A percentile compares a stretch with the other conserved stretches of the same genome.
phyloP scores from a whole-genome alignment of 2,888 invertebrate genomes.

The Apotomis capreana region DNA sequence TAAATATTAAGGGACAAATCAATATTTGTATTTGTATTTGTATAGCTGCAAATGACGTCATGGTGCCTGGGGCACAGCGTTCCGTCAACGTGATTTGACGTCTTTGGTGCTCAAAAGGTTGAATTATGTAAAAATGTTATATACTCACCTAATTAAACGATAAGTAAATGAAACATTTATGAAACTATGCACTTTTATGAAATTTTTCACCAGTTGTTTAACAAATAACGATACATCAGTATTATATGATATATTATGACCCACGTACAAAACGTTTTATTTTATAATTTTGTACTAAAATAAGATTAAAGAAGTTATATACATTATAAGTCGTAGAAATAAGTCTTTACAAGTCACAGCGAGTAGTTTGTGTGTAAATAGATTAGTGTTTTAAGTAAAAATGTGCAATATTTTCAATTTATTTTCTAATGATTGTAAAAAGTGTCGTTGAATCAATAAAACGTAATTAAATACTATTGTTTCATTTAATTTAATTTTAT shows the following conservation, averaged over 20 bases:
- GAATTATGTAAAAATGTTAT: too few species aligned
- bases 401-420: conserved; percentile 47
- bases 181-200: not conserved
- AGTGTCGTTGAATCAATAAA: conserved; percentile 46
- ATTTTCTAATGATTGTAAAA: conserved; percentile 47
- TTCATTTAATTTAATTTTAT: conserved; percentile 18
- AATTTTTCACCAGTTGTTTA: conserved; percentile 1
- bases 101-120: too few species aligned
- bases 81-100: too few species aligned
- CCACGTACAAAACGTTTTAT: conserved; percentile 32
- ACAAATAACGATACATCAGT: not conserved
- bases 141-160: not conserved
- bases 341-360: conserved; percentile 12
- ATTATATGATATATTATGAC: too few species aligned
- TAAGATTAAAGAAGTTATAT: conserved; percentile 7
- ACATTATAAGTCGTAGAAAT: not conserved
- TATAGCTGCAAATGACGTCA: too few species aligned
- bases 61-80: too few species aligned
- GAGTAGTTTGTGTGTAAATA: conserved; percentile 42
- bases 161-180: not conserved
- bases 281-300: conserved; percentile 37
- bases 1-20: too few species aligned
- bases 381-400: conserved; percentile 40
- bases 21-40: too few species aligned
- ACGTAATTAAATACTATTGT: conserved; percentile 32